These are phyloP conservation scores for Dolichomitus sp. DNA, from an alignment of 2,888 invertebrate species.

Conservation along the genomic window DNA sequence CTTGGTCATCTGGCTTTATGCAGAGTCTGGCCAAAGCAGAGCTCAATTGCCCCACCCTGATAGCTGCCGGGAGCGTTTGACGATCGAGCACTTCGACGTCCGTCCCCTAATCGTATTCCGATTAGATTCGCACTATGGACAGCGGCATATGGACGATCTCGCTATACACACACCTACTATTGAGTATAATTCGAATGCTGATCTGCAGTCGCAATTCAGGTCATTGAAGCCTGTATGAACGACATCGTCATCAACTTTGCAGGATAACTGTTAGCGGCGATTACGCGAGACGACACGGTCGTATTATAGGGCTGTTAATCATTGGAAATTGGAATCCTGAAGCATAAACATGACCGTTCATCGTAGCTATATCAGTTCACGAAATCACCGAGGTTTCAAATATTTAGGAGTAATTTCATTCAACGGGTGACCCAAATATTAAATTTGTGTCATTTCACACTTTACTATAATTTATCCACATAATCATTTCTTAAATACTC, in stretches of 20 bases:
- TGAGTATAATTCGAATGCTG: conserved; percentile 1
- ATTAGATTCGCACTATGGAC: conserved; percentile 51
- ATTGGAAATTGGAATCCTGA: not conserved
- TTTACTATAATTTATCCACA: too few species aligned
- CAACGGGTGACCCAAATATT: not conserved
- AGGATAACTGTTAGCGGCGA: conserved; percentile 4
- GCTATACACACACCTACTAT: not conserved
- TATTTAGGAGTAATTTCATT: not conserved
- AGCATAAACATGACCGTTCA: not conserved
- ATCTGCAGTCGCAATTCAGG: conserved; percentile 9
- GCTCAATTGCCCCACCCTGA: conserved; percentile 13
- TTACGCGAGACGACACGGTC: not conserved
- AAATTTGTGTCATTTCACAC: too few species aligned
- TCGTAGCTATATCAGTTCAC: not conserved
- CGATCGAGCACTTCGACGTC: conserved; percentile 35
- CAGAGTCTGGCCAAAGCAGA: not conserved
- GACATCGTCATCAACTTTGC: conserved; percentile 34
- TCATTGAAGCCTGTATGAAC: not conserved
- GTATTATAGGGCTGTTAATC: not conserved
- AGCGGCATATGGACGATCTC: conserved; percentile 40
- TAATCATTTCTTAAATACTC: too few species aligned
- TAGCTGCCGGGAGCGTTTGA: conserved; percentile 41
- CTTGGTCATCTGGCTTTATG: not conserved
- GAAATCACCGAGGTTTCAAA: not conserved
- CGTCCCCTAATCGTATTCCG: conserved; percentile 46